Evolutionary conservation across 2,113 vertebrate species (phyloP), one percentile per base, ranked within the genome.

Genomic region (Alces alces): DNA sequence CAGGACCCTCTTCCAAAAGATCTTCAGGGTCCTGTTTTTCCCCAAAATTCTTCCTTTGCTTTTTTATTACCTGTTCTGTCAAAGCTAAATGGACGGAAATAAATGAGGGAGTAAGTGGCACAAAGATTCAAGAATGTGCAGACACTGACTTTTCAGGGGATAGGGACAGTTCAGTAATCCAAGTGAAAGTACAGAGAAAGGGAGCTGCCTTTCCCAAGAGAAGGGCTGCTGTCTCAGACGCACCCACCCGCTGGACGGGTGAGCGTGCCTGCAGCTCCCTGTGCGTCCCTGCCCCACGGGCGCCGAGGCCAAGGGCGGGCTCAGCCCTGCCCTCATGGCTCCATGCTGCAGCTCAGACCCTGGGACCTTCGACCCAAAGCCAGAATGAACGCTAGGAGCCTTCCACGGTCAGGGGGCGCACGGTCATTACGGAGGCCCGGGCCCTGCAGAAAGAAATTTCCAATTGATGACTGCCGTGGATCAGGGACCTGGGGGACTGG

Each of bases 41-140:
- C 57, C n/a, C n/a, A 36, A 97, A 64, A 96, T 7, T 70, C 78
- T 80, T 96, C 28, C 57, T 93, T 97, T 92, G 12, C 43, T 93
- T 95, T 93, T 25, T 61, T 10, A 85, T 50, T 96, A 47, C 17
- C 52, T 97, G 57, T 64, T 76, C 87, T 91, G 33, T 73, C 66
- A 86, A 86, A 95, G 96, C 36, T 23, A 91, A 89, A 85, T n/a
- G 10, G 52, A 55, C 33, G 82, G 47, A 97, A 96, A 84, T 55
- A 91, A 85, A 93, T 36, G 58, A 85, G 39, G 28, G 66, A 28
- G 45, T 86, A 39, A 92, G 50, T 55, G 87, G 80, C 10, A 6
- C 61, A 28, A 80, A 93, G 52, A 58, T 47, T 89, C 14, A 52
- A 94, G 83, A 89, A 36, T 16, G 21, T 28, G 25, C 27, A 36